Evolutionary conservation across 2,888 invertebrate species (phyloP).

Genomic region (Campoplex capitator): DNA sequence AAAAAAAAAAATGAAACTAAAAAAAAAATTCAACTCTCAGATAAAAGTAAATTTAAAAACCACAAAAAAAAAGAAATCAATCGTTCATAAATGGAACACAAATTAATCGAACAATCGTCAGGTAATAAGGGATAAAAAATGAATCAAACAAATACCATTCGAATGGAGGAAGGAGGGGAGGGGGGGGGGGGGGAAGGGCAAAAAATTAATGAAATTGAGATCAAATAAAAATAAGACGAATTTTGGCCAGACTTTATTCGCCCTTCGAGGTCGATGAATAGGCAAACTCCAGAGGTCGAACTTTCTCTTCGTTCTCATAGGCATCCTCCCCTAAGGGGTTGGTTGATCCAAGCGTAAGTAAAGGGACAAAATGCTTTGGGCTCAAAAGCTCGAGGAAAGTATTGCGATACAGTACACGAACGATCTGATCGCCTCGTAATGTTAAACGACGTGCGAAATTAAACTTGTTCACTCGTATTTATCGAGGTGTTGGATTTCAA

Average conservation of each 20-base stretch:
- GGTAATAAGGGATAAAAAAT: background rate
- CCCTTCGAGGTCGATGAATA: background rate
- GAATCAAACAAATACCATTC: too few species aligned
- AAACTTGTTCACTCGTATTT: slow-evolving; percentile 50
- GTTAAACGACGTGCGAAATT: slow-evolving; percentile 68
- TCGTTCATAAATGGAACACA: background rate
- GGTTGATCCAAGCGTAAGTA: slow-evolving; percentile 51
- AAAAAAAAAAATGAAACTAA: background rate
- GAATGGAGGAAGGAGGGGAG: too few species aligned
- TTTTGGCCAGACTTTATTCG: background rate
- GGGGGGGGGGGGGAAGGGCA: too few species aligned
- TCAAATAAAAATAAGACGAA: background rate
- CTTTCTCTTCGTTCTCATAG: slow-evolving; percentile 14
- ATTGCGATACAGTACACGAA: slow-evolving; percentile 10
- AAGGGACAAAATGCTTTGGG: slow-evolving; percentile 29
- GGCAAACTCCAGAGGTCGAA: slow-evolving; percentile 1
- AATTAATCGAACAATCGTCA: background rate
- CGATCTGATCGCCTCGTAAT: slow-evolving; percentile 32
- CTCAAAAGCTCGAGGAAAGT: background rate
- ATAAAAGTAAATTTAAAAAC: background rate
- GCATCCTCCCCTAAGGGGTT: slow-evolving; percentile 7
- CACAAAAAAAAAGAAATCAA: too few species aligned
- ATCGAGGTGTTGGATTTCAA: slow-evolving; percentile 2
- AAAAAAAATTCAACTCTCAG: background rate
- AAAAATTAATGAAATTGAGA: background rate